phyloP scores from a whole-genome alignment of 2,888 invertebrate genomes.

The Cordilura impudica region DNA sequence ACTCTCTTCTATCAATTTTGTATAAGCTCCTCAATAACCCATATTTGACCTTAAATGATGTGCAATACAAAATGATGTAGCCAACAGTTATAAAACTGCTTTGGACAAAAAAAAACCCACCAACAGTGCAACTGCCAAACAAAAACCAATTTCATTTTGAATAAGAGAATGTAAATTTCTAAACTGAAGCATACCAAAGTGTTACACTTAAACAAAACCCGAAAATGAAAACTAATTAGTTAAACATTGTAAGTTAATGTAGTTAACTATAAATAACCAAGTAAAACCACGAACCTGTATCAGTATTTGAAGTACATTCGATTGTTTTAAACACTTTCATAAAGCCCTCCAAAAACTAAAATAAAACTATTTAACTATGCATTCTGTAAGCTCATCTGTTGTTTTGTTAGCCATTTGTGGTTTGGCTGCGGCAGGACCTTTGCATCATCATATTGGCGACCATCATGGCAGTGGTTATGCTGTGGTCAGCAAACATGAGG shows the following conservation, averaged over 20 bases:
- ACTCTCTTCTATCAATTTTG: too few species aligned
- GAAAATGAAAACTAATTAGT: conserved; percentile 58
- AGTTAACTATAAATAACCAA: conserved; percentile 61
- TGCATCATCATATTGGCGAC: conserved; percentile 59
- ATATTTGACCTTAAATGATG: too few species aligned
- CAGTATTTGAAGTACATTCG: conserved; percentile 60
- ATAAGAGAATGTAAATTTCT: conserved; percentile 58
- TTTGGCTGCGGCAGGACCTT: conserved; percentile 62
- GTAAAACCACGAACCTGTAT: conserved; percentile 58
- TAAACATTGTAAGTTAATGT: conserved; percentile 41
- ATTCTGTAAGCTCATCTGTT: conserved; percentile 44
- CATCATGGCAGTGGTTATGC: conserved; percentile 69
- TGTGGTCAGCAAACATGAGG: conserved; percentile 70
- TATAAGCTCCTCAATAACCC: too few species aligned
- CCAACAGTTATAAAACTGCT: too few species aligned
- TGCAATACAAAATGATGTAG: too few species aligned
- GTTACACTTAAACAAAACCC: conserved; percentile 38
- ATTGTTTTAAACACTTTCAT: conserved; percentile 42
- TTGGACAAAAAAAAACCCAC: too few species aligned
- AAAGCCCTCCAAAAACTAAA: neutral
- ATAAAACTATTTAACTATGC: conserved; percentile 33
- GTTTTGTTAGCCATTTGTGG: conserved; percentile 54
- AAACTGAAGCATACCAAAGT: conserved; percentile 46
- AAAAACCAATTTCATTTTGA: neutral
- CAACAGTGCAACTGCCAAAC: neutral